phyloP scores from a whole-genome alignment of 2,797 vertebrate genomes.

The Melanotaenia parkinsoni region DNA sequence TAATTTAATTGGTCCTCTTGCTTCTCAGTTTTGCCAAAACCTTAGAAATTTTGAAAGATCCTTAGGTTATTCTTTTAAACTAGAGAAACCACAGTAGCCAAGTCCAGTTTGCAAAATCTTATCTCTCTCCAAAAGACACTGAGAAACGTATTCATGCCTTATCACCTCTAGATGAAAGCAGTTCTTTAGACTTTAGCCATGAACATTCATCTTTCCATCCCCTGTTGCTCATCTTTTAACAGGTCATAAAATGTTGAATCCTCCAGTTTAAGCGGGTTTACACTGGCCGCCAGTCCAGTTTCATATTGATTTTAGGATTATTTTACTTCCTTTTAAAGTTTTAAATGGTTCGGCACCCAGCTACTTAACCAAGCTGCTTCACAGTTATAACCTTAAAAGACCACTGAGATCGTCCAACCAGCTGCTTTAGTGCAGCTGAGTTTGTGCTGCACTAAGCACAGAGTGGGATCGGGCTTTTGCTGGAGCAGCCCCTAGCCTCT shows the following conservation, averaged over 20 bases:
- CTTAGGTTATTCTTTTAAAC: neutral
- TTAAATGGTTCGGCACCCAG: neutral
- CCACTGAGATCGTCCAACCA: neutral
- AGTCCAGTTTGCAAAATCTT: neutral
- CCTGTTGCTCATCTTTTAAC: neutral
- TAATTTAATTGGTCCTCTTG: rapidly evolving
- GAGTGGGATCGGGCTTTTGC: too few relatives aligned
- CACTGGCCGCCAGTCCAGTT: neutral
- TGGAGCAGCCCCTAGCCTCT: too few relatives aligned
- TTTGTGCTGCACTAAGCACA: too few relatives aligned
- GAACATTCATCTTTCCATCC: neutral
- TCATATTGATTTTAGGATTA: neutral
- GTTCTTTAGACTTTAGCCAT: neutral
- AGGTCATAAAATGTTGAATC: neutral
- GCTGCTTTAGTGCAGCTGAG: too few relatives aligned
- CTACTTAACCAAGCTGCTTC: neutral
- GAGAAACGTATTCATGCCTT: neutral
- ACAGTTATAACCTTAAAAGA: neutral
- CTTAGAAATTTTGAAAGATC: neutral
- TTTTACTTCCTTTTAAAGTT: constrained; percentile 6
- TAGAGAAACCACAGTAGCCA: neutral
- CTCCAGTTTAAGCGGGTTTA: neutral
- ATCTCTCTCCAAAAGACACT: neutral
- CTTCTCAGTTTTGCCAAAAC: neutral
- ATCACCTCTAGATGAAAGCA: neutral